Conservation (phyloP, 1,140 invertebrate genomes). For the Tetramorium simillimum region DNA sequence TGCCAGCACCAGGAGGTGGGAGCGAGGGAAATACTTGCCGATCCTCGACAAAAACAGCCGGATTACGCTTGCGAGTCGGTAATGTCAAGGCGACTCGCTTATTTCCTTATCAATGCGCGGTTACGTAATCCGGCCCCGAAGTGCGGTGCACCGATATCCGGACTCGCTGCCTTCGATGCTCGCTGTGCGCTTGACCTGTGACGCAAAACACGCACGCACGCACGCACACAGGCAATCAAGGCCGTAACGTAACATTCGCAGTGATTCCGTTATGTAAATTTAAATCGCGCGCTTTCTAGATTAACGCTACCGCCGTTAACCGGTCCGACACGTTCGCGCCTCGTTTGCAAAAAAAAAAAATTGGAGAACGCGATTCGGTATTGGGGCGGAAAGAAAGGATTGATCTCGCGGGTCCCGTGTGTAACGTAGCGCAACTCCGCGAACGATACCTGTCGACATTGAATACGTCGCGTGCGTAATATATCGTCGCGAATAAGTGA, state of each 20-base stretch:
- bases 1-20: background rate
- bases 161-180: slow-evolving; percentile 70
- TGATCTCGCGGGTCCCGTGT: background rate
- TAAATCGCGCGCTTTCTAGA: slow-evolving; percentile 12
- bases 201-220: slow-evolving; percentile 62
- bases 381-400: background rate
- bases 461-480: background rate
- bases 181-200: slow-evolving; percentile 73
- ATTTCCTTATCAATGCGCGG: slow-evolving; percentile 72
- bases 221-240: slow-evolving; percentile 53
- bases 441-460: slow-evolving; percentile 5
- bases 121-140: slow-evolving; percentile 64
- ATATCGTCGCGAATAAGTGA: background rate
- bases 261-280: slow-evolving; percentile 57
- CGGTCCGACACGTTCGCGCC: background rate
- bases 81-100: slow-evolving; percentile 74
- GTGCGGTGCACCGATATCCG: slow-evolving; percentile 70
- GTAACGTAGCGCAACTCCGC: background rate
- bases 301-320: slow-evolving; percentile 15
- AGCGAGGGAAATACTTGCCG: background rate
- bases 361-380: background rate
- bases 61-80: slow-evolving; percentile 42
- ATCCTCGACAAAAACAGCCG: slow-evolving; percentile 48
- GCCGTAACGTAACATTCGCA: slow-evolving; percentile 54
- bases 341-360: background rate